These are phyloP conservation scores for Mixornis gularis DNA, from an alignment of 2,113 vertebrate species.

Conservation along the genomic window DNA sequence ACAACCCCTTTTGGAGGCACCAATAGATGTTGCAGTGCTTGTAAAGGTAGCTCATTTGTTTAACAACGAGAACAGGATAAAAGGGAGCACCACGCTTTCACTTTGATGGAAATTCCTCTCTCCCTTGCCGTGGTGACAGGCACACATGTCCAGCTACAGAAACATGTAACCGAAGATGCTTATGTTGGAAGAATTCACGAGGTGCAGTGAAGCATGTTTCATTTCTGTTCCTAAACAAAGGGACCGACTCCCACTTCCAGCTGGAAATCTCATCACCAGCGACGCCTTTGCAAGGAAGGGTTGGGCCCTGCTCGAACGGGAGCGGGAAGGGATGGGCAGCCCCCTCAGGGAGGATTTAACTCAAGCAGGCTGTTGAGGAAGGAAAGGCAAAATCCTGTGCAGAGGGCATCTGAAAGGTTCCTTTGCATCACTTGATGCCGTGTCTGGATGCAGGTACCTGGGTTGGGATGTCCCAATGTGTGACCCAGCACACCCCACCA, in stretches of 20 bases:
- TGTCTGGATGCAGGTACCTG: not conserved
- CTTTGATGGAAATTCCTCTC: not conserved
- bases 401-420: not conserved
- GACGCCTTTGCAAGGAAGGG: not conserved
- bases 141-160: not conserved
- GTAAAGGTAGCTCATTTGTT: not conserved
- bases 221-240: not conserved
- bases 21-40: not conserved
- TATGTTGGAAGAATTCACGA: not conserved
- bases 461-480: not conserved
- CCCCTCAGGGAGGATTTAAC: not conserved
- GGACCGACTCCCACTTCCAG: not conserved
- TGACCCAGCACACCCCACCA: not conserved
- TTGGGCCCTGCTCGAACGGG: fast-evolving
- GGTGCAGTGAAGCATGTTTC: not conserved
- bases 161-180: not conserved
- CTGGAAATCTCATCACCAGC: not conserved
- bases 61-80: not conserved
- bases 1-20: not conserved
- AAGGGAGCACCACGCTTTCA: not conserved
- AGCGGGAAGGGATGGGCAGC: not conserved
- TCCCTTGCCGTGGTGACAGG: not conserved
- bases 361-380: not conserved
- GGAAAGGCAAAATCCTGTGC: not conserved
- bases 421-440: not conserved